Evolutionary conservation across 2,113 vertebrate species (phyloP), one percentile per base, ranked within the genome.

Genomic region (Tenebrosternarchus preto): DNA sequence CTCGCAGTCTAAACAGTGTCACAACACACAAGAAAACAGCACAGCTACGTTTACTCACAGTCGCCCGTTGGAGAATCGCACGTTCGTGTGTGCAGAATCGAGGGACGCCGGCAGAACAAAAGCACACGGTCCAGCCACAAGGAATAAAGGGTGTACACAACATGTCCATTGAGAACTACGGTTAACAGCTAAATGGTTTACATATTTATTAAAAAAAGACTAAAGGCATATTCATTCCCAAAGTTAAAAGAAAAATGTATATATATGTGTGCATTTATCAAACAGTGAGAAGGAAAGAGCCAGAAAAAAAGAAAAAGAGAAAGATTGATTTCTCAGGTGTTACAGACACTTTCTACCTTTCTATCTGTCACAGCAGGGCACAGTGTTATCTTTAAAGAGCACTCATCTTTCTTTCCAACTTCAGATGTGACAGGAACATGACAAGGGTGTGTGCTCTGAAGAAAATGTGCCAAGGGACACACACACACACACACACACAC

Each of bases 11-110:
- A 91, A 92, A 90, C 90, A 86, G 88, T 87, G 84, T 88, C 84
- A 84, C 85, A 89, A 89, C 90, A 87, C 83, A 73, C 77, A 88
- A 80, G 79, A 80, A 86, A 87, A 88, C 88, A 89, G 90, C 92
- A 91, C 91, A 90, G 88, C 89, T 88, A 90, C 86, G 90, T 93
- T 93, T 92, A 87, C 83, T 70, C 80, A 88, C 86, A 78, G 74
- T 85, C 85, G 84, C 84, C 85, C 70, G 72, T 76, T 82, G 20
- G 80, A 83, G 76, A 87, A 76, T 80, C 72, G 36, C 57, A 77
- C 33, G 75, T 11, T 53, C 20, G 20, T 17, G 68, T 19, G 46
- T 11, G n/a, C 17, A 15, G 11, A n/a, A 22, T 20, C 25, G 57
- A 16, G 27, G n/a, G 53, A 71, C 53, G n/a, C 87, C 88, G 88